Conservation (phyloP, 1,140 invertebrate species). For the Episyrphus balteatus region DNA sequence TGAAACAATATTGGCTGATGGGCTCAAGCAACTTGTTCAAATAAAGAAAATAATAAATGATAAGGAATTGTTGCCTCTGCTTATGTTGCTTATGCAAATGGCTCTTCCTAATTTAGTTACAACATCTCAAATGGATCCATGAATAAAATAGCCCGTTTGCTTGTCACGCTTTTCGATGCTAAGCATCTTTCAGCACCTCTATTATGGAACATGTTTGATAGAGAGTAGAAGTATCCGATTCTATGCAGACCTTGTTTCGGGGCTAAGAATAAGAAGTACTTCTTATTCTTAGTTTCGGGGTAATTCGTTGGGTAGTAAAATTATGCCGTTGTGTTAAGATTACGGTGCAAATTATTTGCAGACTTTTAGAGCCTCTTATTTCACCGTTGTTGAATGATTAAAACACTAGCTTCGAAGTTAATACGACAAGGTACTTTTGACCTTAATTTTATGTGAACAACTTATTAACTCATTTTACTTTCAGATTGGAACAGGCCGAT, state of each 20-base stretch:
- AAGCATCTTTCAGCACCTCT: constrained; percentile 90
- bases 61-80: constrained; percentile 82
- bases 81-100: constrained; percentile 97
- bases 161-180: constrained; percentile 95
- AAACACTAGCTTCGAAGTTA: constrained; percentile 76
- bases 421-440: constrained; percentile 54
- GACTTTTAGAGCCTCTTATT: constrained; percentile 80
- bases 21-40: constrained; percentile 92
- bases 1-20: constrained; percentile 90
- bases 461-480: constrained; percentile 13
- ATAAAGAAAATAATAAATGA: constrained; percentile 71
- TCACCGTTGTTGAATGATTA: constrained; percentile 63
- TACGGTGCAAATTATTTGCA: constrained; percentile 91
- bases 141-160: constrained; percentile 90
- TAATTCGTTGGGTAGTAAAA: constrained; percentile 92
- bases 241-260: constrained; percentile 94
- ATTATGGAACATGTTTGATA: constrained; percentile 97
- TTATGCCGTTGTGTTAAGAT: constrained; percentile 97
- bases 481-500: constrained; percentile 63
- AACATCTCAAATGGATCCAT: constrained; percentile 90
- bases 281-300: too few relatives aligned
- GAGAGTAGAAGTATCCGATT: constrained; percentile 93
- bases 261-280: too few relatives aligned
- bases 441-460: constrained; percentile 38
- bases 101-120: constrained; percentile 92